Conservation (phyloP, 2,888 invertebrate genomes). For the Agriotes lineatus region DNA sequence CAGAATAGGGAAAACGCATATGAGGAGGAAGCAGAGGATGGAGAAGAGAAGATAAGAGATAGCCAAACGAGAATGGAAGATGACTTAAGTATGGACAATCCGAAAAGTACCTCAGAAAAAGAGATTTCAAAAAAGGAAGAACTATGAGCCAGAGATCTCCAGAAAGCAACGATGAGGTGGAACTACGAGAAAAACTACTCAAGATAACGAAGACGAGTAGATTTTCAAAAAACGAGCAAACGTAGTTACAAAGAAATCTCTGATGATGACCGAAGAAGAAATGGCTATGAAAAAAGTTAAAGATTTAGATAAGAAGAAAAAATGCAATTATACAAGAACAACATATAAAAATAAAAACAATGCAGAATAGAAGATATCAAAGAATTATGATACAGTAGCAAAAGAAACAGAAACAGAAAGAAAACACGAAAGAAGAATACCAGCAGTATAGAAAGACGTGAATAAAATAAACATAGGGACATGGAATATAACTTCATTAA, state of each 20-base stretch:
- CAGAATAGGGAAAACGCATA: background rate
- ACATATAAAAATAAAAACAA: background rate
- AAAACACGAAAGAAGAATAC: too few species aligned
- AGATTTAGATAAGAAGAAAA: background rate
- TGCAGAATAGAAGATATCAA: too few species aligned
- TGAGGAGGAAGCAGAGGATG: background rate
- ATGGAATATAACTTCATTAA: too few species aligned
- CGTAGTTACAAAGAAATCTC: background rate
- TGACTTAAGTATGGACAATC: too few species aligned
- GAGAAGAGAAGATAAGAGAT: background rate
- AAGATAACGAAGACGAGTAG: background rate
- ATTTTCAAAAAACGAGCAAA: background rate
- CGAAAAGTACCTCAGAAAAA: background rate
- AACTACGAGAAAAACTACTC: too few species aligned
- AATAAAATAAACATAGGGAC: background rate
- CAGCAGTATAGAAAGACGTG: background rate
- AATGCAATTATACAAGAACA: background rate
- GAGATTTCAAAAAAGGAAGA: constrained; percentile 6
- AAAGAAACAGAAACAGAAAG: background rate
- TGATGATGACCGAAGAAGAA: background rate
- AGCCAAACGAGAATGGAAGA: background rate
- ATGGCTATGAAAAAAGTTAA: background rate
- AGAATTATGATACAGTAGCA: background rate
- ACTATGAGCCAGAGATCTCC: constrained; percentile 1
- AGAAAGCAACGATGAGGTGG: background rate